These are phyloP conservation scores for Melipona quadrifasciata DNA, from an alignment of 1,140 invertebrate species.

Conservation along the genomic window DNA sequence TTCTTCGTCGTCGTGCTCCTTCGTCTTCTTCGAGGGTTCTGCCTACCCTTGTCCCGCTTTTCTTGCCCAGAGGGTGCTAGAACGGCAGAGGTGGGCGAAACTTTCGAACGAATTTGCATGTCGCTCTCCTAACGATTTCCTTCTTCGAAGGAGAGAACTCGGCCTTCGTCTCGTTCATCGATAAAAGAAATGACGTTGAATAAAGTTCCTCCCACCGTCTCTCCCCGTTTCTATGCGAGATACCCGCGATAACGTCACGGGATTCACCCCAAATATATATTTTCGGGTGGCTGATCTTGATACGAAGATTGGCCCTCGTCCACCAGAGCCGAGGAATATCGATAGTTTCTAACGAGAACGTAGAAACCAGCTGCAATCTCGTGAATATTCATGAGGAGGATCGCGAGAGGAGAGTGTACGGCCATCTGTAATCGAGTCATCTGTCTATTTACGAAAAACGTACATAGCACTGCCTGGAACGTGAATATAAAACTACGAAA, in stretches of 20 bases:
- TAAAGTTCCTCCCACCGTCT: slow-evolving; percentile 27
- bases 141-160: slow-evolving; percentile 62
- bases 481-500: not conserved
- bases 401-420: not conserved
- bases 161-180: slow-evolving; percentile 65
- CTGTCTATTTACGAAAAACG: not conserved
- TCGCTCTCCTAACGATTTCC: slow-evolving; percentile 73
- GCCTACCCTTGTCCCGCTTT: slow-evolving; percentile 57
- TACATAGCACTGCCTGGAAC: not conserved
- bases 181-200: slow-evolving; percentile 69
- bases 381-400: slow-evolving; percentile 6
- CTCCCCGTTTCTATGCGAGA: slow-evolving; percentile 53
- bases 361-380: not conserved
- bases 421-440: not conserved
- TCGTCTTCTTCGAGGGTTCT: slow-evolving; percentile 55
- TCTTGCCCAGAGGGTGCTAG: slow-evolving; percentile 64
- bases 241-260: slow-evolving; percentile 49
- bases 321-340: not conserved
- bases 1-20: slow-evolving; percentile 27
- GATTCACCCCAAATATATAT: slow-evolving; percentile 42
- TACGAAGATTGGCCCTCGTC: slow-evolving; percentile 36
- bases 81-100: slow-evolving; percentile 61
- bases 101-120: slow-evolving; percentile 72
- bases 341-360: slow-evolving; percentile 29
- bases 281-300: slow-evolving; percentile 38